A percentile compares a stretch with the other conserved stretches of the same genome.
These are phyloP conservation scores for Drosophila colorata DNA, from an alignment of 2,888 invertebrate genomes.

Conservation along the genomic window DNA sequence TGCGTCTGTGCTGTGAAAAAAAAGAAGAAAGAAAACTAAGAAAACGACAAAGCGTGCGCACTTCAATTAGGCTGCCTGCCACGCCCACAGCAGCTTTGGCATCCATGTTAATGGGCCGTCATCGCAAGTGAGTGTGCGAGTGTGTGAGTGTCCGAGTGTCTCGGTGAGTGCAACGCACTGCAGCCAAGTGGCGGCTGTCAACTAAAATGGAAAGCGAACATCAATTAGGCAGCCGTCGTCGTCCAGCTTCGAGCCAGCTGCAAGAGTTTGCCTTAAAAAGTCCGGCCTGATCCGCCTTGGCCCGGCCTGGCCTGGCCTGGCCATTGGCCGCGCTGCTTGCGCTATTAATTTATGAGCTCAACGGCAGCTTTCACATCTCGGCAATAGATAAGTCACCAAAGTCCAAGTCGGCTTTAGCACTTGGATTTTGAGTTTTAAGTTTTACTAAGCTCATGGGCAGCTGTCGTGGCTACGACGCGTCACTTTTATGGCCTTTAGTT, in stretches of 20 bases:
- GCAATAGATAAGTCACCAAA: slow-evolving; percentile 60
- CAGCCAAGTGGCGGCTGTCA: slow-evolving; percentile 60
- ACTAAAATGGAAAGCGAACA: slow-evolving; percentile 80
- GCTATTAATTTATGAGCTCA: slow-evolving; percentile 77
- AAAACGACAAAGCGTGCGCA: slow-evolving; percentile 29
- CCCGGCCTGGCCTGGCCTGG: slow-evolving; percentile 5
- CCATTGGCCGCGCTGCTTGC: slow-evolving; percentile 17
- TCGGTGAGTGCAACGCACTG: slow-evolving; percentile 50
- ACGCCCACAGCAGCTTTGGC: slow-evolving; percentile 22
- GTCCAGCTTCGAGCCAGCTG: slow-evolving; percentile 38
- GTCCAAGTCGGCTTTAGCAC: slow-evolving; percentile 28
- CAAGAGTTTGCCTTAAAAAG: slow-evolving; percentile 27
- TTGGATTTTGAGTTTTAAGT: slow-evolving; percentile 31
- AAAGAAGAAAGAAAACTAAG: neutral
- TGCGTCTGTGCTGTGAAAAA: slow-evolving; percentile 12
- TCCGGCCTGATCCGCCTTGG: slow-evolving; percentile 18
- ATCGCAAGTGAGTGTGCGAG: neutral
- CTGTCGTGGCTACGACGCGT: slow-evolving; percentile 43
- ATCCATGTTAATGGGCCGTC: slow-evolving; percentile 56
- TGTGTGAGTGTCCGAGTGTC: neutral
- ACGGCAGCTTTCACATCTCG: slow-evolving; percentile 56
- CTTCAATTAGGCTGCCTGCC: slow-evolving; percentile 56
- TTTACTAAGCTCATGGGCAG: slow-evolving; percentile 42
- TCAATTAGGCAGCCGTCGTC: slow-evolving; percentile 62
- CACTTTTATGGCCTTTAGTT: slow-evolving; percentile 66